Conservation (phyloP, 2,888 invertebrate genomes). For the Invenusta paracnida region DNA sequence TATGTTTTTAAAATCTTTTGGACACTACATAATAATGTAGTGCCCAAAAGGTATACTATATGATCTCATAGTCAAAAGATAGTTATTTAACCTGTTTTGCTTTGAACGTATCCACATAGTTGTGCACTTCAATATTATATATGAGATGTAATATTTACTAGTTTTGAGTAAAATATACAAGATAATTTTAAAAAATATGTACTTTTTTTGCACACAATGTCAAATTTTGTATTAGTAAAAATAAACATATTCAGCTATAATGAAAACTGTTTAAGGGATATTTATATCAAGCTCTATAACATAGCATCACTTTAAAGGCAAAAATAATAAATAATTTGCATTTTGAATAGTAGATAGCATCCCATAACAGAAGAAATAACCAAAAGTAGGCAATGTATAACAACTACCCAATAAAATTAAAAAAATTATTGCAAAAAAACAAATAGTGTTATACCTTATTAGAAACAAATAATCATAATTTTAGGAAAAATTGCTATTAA, state of each 20-base stretch:
- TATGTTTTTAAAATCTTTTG: background rate
- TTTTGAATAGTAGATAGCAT: background rate
- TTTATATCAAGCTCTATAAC: background rate
- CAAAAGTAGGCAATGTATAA: background rate
- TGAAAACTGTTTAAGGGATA: background rate
- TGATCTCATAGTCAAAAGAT: background rate
- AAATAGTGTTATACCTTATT: background rate
- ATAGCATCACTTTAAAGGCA: background rate
- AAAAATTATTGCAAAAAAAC: background rate
- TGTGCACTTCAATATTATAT: background rate
- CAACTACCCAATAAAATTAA: background rate
- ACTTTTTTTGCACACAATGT: background rate
- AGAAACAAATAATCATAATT: background rate
- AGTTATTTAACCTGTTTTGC: background rate
- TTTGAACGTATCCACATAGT: background rate
- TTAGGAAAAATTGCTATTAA: background rate
- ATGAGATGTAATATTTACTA: background rate
- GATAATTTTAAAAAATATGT: background rate
- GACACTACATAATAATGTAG: background rate
- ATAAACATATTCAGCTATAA: background rate
- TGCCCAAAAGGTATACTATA: background rate
- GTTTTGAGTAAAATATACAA: background rate
- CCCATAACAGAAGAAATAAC: background rate
- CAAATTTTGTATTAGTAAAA: background rate
- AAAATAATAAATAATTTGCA: background rate